Evolutionary conservation across 2,888 invertebrate genomes (phyloP).

Genomic region (Corbicula japonica): DNA sequence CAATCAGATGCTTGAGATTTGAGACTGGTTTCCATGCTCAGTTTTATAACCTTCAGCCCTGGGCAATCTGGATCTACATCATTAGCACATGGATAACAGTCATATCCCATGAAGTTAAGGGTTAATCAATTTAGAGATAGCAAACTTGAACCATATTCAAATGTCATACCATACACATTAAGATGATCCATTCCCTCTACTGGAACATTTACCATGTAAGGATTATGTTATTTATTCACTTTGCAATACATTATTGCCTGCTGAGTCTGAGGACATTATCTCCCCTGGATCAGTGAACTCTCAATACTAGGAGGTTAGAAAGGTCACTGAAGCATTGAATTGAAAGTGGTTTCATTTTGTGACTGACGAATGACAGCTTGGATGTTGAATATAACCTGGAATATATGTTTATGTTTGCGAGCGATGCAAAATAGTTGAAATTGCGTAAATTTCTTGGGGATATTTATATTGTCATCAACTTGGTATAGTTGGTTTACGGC

Average conservation of each 20-base stretch:
- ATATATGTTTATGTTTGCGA: neutral
- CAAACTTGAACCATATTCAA: too few relatives aligned
- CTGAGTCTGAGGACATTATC: constrained; percentile 45
- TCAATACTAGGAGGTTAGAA: constrained; percentile 40
- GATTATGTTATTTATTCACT: neutral
- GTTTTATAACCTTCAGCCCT: too few relatives aligned
- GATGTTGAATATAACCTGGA: constrained; percentile 8
- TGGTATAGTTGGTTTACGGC: too few relatives aligned
- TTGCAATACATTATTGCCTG: constrained; percentile 31
- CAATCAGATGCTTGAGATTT: too few relatives aligned
- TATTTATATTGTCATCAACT: too few relatives aligned
- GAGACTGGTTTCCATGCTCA: too few relatives aligned
- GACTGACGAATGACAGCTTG: constrained; percentile 24
- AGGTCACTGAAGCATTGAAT: constrained; percentile 46
- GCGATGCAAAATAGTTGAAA: constrained; percentile 11
- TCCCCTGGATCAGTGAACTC: constrained; percentile 36
- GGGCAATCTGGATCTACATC: too few relatives aligned
- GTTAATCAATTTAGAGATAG: too few relatives aligned
- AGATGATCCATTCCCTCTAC: too few relatives aligned
- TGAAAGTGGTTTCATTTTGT: constrained; percentile 40
- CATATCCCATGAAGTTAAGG: too few relatives aligned
- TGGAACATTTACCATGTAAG: neutral
- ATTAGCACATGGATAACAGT: too few relatives aligned
- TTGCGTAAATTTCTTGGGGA: constrained; percentile 12
- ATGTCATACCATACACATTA: too few relatives aligned